Percentiles rank a stretch among this genome's conserved stretches.
Conservation (phyloP, 2,113 vertebrate genomes). For the Motacilla alba region DNA sequence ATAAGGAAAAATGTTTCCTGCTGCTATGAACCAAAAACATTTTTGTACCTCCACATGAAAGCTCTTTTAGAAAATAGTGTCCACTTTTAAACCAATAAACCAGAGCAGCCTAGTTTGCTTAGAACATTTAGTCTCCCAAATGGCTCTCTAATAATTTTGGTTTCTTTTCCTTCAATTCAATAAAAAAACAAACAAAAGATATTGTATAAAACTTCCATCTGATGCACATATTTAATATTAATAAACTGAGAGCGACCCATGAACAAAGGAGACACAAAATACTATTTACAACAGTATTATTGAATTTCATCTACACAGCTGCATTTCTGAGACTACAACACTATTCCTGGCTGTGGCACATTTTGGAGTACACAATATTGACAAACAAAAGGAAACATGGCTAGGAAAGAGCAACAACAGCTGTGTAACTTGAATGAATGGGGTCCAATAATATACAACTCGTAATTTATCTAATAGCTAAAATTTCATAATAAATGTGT, state of each 20-base stretch:
- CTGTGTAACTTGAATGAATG: background rate
- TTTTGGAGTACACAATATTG: background rate
- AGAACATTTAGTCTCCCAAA: background rate
- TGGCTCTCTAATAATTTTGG: background rate
- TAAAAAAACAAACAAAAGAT: background rate
- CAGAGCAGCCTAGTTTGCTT: background rate
- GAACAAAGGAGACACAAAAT: background rate
- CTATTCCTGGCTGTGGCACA: background rate
- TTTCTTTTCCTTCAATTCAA: background rate
- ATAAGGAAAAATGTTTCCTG: background rate
- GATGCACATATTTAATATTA: background rate
- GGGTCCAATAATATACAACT: background rate
- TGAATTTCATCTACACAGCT: background rate
- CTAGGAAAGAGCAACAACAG: constrained; percentile 15
- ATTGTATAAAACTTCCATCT: background rate
- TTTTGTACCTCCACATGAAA: background rate
- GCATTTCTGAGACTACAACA: background rate
- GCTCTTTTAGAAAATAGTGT: background rate
- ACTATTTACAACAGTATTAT: background rate
- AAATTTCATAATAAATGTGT: background rate
- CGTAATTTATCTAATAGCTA: background rate
- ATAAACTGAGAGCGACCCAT: background rate
- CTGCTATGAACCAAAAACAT: background rate
- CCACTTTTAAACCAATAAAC: background rate
- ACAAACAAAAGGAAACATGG: background rate